Conservation (phyloP, 2,113 vertebrate species). For the Ictidomys tridecemlineatus region DNA sequence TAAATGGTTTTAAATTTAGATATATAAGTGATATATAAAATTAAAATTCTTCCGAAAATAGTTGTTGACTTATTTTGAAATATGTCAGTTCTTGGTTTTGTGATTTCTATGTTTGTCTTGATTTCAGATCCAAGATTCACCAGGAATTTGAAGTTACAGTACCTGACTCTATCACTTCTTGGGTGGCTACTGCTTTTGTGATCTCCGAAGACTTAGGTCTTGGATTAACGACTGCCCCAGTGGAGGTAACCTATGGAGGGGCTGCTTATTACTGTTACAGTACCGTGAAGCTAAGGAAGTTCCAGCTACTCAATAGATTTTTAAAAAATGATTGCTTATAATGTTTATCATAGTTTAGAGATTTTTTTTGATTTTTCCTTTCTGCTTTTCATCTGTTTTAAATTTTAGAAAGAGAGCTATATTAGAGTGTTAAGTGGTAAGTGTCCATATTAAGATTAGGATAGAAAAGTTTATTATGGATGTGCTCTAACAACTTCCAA, state of each 20-base stretch:
- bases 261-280: not conserved
- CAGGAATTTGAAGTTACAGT: conserved; percentile 86
- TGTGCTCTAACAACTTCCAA: not conserved
- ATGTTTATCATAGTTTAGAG: not conserved
- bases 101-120: conserved; percentile 76
- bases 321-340: not conserved
- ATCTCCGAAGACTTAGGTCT: conserved; percentile 92
- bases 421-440: not conserved
- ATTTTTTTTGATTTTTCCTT: not conserved
- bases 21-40: not conserved
- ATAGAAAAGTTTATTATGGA: conserved; percentile 27
- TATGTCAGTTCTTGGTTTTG: conserved; percentile 62
- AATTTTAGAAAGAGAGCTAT: conserved; percentile 24
- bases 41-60: conserved; percentile 23
- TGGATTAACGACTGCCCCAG: conserved; percentile 87
- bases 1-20: conserved; percentile 19
- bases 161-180: conserved; percentile 95
- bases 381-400: conserved; percentile 19
- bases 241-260: conserved; percentile 86
- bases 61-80: conserved; percentile 41
- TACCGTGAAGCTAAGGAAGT: not conserved
- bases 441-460: not conserved
- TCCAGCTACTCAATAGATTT: not conserved
- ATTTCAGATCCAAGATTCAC: conserved; percentile 84
- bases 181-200: conserved; percentile 94